Percentiles rank a stretch among this genome's conserved stretches.
Conservation (phyloP, 2,888 invertebrate genomes). For the Nephrotoma flavescens region DNA sequence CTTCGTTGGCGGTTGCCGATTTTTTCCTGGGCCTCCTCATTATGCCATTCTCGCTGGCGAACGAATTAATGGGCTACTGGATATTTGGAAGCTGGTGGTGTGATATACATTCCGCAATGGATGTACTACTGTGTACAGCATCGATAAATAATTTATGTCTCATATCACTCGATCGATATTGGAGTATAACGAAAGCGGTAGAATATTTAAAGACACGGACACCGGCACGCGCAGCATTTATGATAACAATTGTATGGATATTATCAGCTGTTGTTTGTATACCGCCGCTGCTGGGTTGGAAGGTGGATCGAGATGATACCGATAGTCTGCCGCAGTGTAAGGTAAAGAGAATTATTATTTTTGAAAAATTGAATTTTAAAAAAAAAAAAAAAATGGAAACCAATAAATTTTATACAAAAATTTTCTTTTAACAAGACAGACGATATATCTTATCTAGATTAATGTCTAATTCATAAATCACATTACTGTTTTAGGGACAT, state of each 20-base stretch:
- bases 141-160: slow-evolving; percentile 95
- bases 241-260: slow-evolving; percentile 92
- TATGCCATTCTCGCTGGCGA: slow-evolving; percentile 94
- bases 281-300: slow-evolving; percentile 90
- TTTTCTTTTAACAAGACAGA: neutral
- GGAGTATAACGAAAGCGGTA: slow-evolving; percentile 90
- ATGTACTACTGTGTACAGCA: slow-evolving; percentile 88
- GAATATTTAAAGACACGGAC: slow-evolving; percentile 88
- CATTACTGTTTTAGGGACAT: neutral
- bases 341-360: slow-evolving; percentile 19
- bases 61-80: slow-evolving; percentile 97
- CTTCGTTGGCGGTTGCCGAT: slow-evolving; percentile 88
- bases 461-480: neutral
- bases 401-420: neutral
- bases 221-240: slow-evolving; percentile 74
- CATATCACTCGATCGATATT: slow-evolving; percentile 89
- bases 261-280: slow-evolving; percentile 89
- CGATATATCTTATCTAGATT: neutral
- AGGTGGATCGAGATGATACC: slow-evolving; percentile 47
- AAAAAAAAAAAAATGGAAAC: neutral
- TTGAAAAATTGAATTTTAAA: neutral
- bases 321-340: slow-evolving; percentile 30
- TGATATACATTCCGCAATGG: slow-evolving; percentile 90
- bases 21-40: slow-evolving; percentile 87
- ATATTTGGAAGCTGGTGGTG: slow-evolving; percentile 95